Evolutionary conservation across 1,140 invertebrate genomes (phyloP).

Genomic region (Anagrus nilaparvatae): DNA sequence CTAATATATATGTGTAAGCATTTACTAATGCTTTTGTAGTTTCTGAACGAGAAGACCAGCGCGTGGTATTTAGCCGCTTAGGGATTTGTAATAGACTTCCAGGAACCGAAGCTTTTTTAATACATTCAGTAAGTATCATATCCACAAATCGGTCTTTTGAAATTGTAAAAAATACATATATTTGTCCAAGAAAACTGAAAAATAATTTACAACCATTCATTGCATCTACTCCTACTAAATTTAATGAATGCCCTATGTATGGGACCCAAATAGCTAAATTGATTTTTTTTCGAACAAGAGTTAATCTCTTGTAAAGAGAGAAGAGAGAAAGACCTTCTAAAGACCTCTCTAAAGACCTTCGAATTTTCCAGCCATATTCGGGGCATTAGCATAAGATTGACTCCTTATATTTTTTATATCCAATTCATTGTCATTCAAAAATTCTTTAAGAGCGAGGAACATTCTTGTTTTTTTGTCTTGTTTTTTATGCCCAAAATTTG

Average conservation of each 20-base stretch:
- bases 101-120: background rate
- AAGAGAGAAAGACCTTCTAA: no score
- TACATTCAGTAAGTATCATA: background rate
- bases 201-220: constrained; percentile 2
- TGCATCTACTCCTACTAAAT: constrained; percentile 18
- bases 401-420: constrained; percentile 26
- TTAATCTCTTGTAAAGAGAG: no score
- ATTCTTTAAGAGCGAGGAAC: constrained; percentile 17
- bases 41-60: background rate
- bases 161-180: background rate
- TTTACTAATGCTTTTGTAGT: background rate
- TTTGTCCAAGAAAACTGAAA: background rate
- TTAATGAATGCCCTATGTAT: constrained; percentile 25
- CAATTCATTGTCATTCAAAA: constrained; percentile 19
- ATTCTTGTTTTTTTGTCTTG: no score
- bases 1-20: background rate
- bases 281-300: constrained; percentile 19
- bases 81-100: background rate
- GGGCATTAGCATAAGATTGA: constrained; percentile 30
- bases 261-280: constrained; percentile 20
- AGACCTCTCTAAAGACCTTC: constrained; percentile 25
- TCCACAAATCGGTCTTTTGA: background rate
- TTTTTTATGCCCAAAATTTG: constrained; percentile 18
- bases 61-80: background rate
- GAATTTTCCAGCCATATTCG: constrained; percentile 27